Percentiles rank a stretch among this genome's conserved stretches.
These are phyloP conservation scores for Oenanthe oenanthe DNA, from an alignment of 2,113 vertebrate species.

Conservation along the genomic window DNA sequence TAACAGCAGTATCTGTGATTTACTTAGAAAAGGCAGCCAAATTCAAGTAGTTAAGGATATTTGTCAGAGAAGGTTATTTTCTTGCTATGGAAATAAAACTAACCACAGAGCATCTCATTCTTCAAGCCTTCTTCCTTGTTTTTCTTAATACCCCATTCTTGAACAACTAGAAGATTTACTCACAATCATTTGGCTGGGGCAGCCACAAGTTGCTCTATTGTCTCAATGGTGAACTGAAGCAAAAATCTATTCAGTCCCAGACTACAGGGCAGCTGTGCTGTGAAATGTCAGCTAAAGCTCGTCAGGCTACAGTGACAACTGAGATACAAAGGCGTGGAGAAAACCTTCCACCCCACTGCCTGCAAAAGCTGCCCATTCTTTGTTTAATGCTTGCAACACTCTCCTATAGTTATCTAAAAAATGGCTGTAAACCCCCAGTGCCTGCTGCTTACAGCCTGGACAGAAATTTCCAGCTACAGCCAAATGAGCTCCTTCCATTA, in stretches of 20 bases:
- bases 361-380: not conserved
- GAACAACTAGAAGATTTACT: not conserved
- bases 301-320: not conserved
- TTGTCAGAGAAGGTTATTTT: not conserved
- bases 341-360: not conserved
- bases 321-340: not conserved
- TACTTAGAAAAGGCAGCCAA: not conserved
- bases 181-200: not conserved
- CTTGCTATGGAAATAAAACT: not conserved
- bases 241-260: not conserved
- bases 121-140: not conserved
- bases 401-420: not conserved
- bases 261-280: not conserved
- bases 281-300: not conserved
- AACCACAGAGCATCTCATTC: not conserved
- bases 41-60: not conserved
- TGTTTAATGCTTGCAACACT: not conserved
- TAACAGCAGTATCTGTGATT: not conserved
- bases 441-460: not conserved
- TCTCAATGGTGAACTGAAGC: not conserved
- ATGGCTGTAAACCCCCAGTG: not conserved
- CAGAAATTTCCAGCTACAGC: not conserved
- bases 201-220: not conserved
- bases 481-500: not conserved
- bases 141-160: not conserved